A percentile compares a stretch with the other conserved stretches of the same genome.
These are phyloP conservation scores for Probaryconus sp. DNA, from an alignment of 1,140 invertebrate species.

Conservation along the genomic window DNA sequence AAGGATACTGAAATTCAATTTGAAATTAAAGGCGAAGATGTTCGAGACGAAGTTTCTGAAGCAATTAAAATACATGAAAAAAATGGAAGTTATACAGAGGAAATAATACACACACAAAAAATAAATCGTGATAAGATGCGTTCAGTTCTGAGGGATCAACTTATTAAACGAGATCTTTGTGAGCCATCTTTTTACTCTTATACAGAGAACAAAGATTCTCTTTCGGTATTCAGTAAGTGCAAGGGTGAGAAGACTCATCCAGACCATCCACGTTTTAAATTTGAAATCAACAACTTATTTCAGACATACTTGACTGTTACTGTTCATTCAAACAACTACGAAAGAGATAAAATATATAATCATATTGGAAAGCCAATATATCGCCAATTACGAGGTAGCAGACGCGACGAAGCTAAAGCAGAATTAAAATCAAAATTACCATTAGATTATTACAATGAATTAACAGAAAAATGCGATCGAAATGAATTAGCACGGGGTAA, in stretches of 20 bases:
- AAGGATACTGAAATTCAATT: neutral
- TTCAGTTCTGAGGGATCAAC: no score
- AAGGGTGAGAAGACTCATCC: constrained; percentile 1
- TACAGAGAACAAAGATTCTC: neutral
- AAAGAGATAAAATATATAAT: neutral
- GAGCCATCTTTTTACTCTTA: constrained; percentile 7
- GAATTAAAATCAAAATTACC: neutral
- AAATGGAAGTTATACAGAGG: neutral
- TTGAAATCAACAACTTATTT: neutral
- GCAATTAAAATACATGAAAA: constrained; percentile 7
- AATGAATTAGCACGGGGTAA: neutral
- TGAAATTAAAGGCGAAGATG: neutral
- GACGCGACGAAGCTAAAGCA: neutral
- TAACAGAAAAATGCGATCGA: neutral
- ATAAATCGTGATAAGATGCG: no score
- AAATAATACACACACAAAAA: neutral
- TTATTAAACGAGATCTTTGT: neutral
- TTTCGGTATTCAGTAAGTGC: constrained; percentile 7
- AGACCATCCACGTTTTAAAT: constrained; percentile 6
- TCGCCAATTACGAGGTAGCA: neutral
- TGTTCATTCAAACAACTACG: neutral
- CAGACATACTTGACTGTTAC: neutral
- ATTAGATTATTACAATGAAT: neutral
- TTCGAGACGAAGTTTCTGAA: neutral
- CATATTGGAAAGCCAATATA: neutral